Conservation (phyloP, 2,888 invertebrate genomes). For the Urechis unicinctus region DNA sequence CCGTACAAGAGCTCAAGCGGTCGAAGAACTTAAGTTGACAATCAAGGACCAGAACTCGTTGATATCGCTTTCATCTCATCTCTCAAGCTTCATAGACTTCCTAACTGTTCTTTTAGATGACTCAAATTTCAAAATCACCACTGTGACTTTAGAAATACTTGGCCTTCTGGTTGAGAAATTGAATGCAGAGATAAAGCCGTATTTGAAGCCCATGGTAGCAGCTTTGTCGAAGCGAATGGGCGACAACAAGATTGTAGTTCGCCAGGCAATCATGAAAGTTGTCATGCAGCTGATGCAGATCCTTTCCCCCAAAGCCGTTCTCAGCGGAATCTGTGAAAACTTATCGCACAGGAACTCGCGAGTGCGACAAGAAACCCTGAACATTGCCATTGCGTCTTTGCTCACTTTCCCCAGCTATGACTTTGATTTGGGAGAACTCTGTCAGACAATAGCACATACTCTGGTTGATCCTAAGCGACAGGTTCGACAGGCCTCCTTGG, state of each 20-base stretch:
- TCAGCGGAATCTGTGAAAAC: slow-evolving; percentile 55
- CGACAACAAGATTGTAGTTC: slow-evolving; percentile 54
- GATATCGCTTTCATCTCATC: slow-evolving; percentile 57
- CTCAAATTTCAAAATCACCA: slow-evolving; percentile 56
- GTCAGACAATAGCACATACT: slow-evolving; percentile 51
- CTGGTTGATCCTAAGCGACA: slow-evolving; percentile 63
- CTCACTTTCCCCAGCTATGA: slow-evolving; percentile 74
- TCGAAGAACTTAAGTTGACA: slow-evolving; percentile 58
- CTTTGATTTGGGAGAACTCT: slow-evolving; percentile 57
- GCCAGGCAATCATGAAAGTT: slow-evolving; percentile 54
- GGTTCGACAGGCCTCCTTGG: slow-evolving; percentile 72
- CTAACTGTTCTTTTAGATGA: slow-evolving; percentile 58
- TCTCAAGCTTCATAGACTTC: slow-evolving; percentile 60
- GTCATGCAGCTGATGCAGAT: slow-evolving; percentile 55
- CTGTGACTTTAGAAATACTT: slow-evolving; percentile 53
- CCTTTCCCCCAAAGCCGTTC: slow-evolving; percentile 54
- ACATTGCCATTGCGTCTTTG: slow-evolving; percentile 69
- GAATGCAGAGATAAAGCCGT: slow-evolving; percentile 47
- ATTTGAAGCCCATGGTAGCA: slow-evolving; percentile 52
- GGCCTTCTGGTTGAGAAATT: slow-evolving; percentile 51
- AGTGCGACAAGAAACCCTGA: slow-evolving; percentile 69
- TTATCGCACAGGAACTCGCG: slow-evolving; percentile 53
- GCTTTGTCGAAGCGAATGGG: slow-evolving; percentile 53
- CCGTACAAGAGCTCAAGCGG: slow-evolving; percentile 56
- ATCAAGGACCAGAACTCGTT: slow-evolving; percentile 46